Conservation (phyloP, 1,140 invertebrate species). For the Drosophila sechellia region DNA sequence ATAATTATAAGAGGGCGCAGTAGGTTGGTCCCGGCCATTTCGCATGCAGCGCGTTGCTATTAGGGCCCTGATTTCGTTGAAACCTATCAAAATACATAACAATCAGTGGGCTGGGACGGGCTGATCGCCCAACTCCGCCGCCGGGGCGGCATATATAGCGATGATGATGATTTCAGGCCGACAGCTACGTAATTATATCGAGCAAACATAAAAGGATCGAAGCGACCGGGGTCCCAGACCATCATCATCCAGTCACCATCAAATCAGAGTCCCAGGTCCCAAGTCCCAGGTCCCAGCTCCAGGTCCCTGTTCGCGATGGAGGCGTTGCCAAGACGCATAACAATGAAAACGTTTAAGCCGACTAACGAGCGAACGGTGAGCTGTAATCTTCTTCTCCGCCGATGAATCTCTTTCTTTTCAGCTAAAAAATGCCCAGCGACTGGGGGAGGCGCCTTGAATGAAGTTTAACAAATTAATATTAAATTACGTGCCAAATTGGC, state of each 20-base stretch:
- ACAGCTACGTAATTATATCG: conserved; percentile 73
- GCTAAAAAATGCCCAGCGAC: conserved; percentile 20
- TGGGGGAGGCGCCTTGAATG: conserved; percentile 71
- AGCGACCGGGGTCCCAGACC: conserved; percentile 27
- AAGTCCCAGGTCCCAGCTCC: background rate
- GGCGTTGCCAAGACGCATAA: conserved; percentile 76
- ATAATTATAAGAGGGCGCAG: conserved; percentile 63
- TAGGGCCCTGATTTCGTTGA: conserved; percentile 77
- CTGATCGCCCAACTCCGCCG: conserved; percentile 17
- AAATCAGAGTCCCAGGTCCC: background rate
- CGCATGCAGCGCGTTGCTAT: conserved; percentile 68
- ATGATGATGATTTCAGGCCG: conserved; percentile 74
- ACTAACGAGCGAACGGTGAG: conserved; percentile 70
- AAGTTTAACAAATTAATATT: conserved; percentile 82
- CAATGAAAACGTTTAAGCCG: conserved; percentile 80
- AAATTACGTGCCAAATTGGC: conserved; percentile 81
- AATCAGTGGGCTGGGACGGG: conserved; percentile 51
- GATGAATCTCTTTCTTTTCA: conserved; percentile 37
- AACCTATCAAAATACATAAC: conserved; percentile 82
- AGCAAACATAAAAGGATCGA: conserved; percentile 75
- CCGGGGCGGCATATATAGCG: conserved; percentile 1
- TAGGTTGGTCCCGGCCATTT: conserved; percentile 32
- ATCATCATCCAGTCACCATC: background rate
- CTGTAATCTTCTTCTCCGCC: conserved; percentile 62
- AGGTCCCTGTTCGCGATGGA: conserved; percentile 18